Base-by-base conservation (phyloP, 53 echinoderm and acorn worm species). In the Stichopus horrens region DNA sequence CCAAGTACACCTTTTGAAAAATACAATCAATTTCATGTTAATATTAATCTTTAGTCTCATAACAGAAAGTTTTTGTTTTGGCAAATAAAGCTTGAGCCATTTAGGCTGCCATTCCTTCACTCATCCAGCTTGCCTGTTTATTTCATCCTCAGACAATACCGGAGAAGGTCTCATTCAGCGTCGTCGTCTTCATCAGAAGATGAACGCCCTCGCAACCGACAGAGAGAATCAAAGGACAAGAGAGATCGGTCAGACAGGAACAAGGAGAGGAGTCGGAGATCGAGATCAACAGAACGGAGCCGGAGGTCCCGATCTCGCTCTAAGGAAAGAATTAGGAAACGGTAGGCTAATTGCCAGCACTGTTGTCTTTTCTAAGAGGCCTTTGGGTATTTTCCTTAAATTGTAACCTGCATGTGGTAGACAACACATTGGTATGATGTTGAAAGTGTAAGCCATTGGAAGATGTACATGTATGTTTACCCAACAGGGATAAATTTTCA, bases 231-330 rank as follows among this genome's bases (percentile, higher is more conserved):
- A 16, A 77, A 76, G 65, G 66, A 65, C 14, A 75, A 87, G 74
- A 75, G 54, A 75, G 75, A 87, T 11, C 53, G 75, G 56, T 10
- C 74, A 21, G 74, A 74, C 0, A 73, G 87, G 20, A 87, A 74
- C 85, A 85, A 65, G 54, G 87, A 87, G 7, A 54, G 75, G 55
- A 75, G 74, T 20, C 52, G 90, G 77, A 56, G 91, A 82, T 58
- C 91, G 55, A 18, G 89, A 83, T 74, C 91, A 84, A 68, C 79
- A 9, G 92, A 92, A 9, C 88, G 89, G 63, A 74, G 83, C 16
- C 85, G 89, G 51, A 88, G 88, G 60, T 90, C 92, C 57, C 77
- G 92, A 74, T 90, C 93, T 14, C 80, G 90, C 52, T 87, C 88
- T 0, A 89, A 68, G 55, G 94, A 94, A 5, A 94, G 92, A 52